Base-by-base conservation (phyloP, 2,113 vertebrate genomes). In the Aegithalos caudatus region DNA sequence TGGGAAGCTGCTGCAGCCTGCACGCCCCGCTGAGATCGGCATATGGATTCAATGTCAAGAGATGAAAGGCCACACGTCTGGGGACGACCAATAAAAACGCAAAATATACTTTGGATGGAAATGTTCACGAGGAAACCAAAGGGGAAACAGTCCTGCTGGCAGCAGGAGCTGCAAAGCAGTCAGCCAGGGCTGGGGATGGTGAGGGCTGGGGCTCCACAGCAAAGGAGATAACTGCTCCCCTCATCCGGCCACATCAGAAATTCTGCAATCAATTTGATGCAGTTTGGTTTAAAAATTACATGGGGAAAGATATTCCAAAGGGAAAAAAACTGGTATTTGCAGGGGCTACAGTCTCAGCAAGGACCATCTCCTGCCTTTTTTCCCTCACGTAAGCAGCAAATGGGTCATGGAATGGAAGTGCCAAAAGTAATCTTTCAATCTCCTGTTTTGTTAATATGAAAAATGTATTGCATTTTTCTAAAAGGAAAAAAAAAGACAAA, bases 51-150 rank as follows among this genome's bases (percentile, higher is more conserved):
- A 25, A 19, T 67, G 85, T 48, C 94, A 81, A 4, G 12, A 85
- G 85, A 94, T 69, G 88, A 95, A 92, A 95, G 91, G 93, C 93
- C 94, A 96, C 93, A 65, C 0, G 7, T 76, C 90, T 91, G 78
- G 64, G 95, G 90, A 96, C 16, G 12, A 83, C 71, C 93, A 81
- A 88, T 95, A 94, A 95, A 97, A 92, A 88, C 58, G 60, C 70
- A 94, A 96, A 97, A 57, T 91, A 20, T 57, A 44, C 38, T 95
- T 92, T 93, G 86, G 64, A 74, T 96, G 81, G 78, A 91, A 93
- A 92, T 31, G 48, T 92, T 92, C 78, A 17, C 8, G 71, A 81
- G 82, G 64, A 92, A 92, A 86, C 56, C 78, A 76, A 60, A 92
- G 48, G 76, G 65, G 78, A 90, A 96, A 91, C 90, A 93, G 77